Evolutionary conservation across 2,797 vertebrate species (phyloP), one percentile per base, ranked within the genome.

Genomic region (Hypotaenidia philippensis): DNA sequence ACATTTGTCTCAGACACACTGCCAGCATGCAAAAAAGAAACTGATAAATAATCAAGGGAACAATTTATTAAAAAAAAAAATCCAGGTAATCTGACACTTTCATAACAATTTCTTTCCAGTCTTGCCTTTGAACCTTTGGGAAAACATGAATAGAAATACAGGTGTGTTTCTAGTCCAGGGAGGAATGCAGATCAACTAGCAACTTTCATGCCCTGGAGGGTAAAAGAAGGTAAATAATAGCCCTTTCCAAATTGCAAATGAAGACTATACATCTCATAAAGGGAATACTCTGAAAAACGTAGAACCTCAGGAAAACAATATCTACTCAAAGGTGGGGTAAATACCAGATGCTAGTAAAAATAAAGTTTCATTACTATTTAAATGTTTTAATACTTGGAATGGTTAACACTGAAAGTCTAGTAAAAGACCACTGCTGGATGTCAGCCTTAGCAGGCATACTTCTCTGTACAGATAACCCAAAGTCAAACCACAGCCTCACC

Each of bases 151-250:
- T 2, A 82, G 47, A 79, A 77, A 78, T 38, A 38, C 17, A 87
- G 26, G 17, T 44, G 36, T 60, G 40, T 83, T 83, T 90, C 60
- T 56, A 66, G 49, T 71, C 44, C 27, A 83, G 32, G 29, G 10
- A 93, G n/a, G 71, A 94, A 93, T 78, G 41, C 89, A 91, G 76
- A 93, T 63, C 59, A 90, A 91, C 47, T 40, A 72, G 61, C 56
- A 95, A 34, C 40, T 77, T 77, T 38, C 60, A 92, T 5, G 2
- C 22, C 40, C 70, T 45, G 31, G 8, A 77, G 15, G 40, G 26
- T 74, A 68, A 53, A 74, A 49, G 55, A 45, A 64, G 69, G 41
- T 66, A 91, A 87, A 76, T 55, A 87, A 68, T 4, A 70, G 23
- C 27, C 36, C 12, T 66, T 87, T 87, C 69, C 8, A 11, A 92